Evolutionary conservation across 37 sponge, comb jelly and placozoan species (phyloP), one percentile per base, ranked within the genome.

Genomic region (Spongilla lacustris): DNA sequence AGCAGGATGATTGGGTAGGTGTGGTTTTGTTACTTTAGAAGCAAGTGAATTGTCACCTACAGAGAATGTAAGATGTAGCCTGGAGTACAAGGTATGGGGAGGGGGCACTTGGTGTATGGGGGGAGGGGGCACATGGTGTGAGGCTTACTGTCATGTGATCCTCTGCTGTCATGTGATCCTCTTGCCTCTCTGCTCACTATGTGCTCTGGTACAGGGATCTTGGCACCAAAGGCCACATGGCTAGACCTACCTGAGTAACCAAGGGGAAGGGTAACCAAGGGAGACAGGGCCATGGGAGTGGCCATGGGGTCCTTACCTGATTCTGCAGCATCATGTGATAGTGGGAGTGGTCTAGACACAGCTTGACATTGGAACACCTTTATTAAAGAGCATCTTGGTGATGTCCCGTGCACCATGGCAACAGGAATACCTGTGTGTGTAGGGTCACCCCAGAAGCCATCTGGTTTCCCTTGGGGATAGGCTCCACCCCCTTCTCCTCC

Each of bases 211-310:
- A 93, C 86, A n/a, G 83, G 49, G 30, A 93, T 76, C 68, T 89
- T 93, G 17, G 50, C 74, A 6, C 93, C 93, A 73, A 93, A 93
- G 13, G 93, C 93, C 31, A 93, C 71, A 58, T 93, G 93, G 21
- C 84, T 92, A 13, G 81, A 69, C 28, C 67, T 79, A 2, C 67
- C 68, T 27, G 67, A 23, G 36, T 67, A 28, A 4, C 31, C 19
- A 4, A 74, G 12, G 34, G 8, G 4, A 74, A 35, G 24, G 11
- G 77, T 35, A 4, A n/a, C n/a, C n/a, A n/a, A n/a, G n/a, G n/a
- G n/a, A n/a, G n/a, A n/a, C n/a, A n/a, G n/a, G n/a, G n/a, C n/a
- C n/a, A n/a, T n/a, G n/a, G n/a, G n/a, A n/a, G n/a, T n/a, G n/a
- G n/a, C n/a, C n/a, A n/a, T n/a, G n/a, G n/a, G n/a, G n/a, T n/a